A percentile compares a stretch with the other conserved stretches of the same genome.
Evolutionary conservation across 2,888 invertebrate genomes (phyloP).

Genomic region (Nomada ferruginata): DNA sequence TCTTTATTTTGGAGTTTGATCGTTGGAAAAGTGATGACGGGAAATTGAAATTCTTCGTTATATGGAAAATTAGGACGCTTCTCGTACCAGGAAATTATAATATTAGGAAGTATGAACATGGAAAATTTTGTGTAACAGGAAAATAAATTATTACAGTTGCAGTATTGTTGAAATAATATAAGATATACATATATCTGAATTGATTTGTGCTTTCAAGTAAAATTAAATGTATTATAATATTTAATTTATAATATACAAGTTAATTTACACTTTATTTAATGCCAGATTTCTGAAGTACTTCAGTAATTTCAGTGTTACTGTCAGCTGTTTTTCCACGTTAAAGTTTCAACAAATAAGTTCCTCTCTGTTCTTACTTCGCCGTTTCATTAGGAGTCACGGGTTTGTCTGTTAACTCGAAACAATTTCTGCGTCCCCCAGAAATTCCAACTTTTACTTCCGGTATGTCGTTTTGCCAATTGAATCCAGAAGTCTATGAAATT

Average conservation of each 20-base stretch:
- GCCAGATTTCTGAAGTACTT: not conserved
- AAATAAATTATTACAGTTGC: too few relatives aligned
- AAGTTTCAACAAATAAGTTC: conserved; percentile 8
- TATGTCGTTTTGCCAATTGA: not conserved
- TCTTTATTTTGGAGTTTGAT: not conserved
- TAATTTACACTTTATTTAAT: not conserved
- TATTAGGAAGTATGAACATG: too few relatives aligned
- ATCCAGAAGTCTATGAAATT: not conserved
- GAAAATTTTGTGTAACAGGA: too few relatives aligned
- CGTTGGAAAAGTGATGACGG: not conserved
- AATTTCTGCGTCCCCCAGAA: not conserved
- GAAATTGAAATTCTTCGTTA: too few relatives aligned
- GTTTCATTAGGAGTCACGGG: conserved; percentile 1
- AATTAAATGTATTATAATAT: not conserved
- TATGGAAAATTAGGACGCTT: too few relatives aligned
- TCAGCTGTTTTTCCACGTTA: not conserved
- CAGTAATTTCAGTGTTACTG: not conserved
- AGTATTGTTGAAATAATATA: too few relatives aligned
- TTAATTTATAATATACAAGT: not conserved
- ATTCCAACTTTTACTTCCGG: not conserved
- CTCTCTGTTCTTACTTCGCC: not conserved
- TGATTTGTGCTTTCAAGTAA: too few relatives aligned
- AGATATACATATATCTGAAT: too few relatives aligned
- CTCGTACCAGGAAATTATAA: too few relatives aligned
- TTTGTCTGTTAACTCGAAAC: not conserved